A percentile compares a stretch with the other conserved stretches of the same genome.
phyloP scores from a whole-genome alignment of 2,888 invertebrate species.

The Dicyrtomina minuta region DNA sequence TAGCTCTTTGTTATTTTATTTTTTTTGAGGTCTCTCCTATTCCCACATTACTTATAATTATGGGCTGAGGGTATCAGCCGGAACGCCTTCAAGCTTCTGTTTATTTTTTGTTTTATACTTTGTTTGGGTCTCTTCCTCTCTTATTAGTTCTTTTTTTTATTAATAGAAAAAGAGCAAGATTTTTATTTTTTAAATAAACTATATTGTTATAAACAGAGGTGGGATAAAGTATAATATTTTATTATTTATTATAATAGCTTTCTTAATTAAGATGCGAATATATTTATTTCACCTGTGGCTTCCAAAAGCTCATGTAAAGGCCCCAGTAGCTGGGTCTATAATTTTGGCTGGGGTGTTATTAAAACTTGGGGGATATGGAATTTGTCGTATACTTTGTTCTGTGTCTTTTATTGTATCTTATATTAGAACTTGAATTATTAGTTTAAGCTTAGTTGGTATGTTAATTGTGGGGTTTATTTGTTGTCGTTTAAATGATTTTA shows the following conservation, averaged over 20 bases:
- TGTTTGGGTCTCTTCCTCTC: constrained; percentile 68
- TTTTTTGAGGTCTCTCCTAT: constrained; percentile 70
- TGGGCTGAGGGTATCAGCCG: constrained; percentile 69
- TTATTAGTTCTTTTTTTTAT: constrained; percentile 64
- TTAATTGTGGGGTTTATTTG: constrained; percentile 66
- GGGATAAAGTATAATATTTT: constrained; percentile 54
- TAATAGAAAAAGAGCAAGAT: too few species aligned
- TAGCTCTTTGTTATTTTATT: constrained; percentile 70
- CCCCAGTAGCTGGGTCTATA: constrained; percentile 71
- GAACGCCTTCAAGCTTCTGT: constrained; percentile 68
- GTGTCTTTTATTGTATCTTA: constrained; percentile 61
- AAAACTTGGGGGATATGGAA: constrained; percentile 74
- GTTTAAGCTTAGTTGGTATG: too few species aligned
- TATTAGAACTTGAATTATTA: constrained; percentile 62
- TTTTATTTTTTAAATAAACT: too few species aligned
- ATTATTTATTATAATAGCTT: constrained; percentile 62
- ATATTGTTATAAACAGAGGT: too few species aligned
- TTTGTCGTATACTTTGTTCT: too few species aligned
- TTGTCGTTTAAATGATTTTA: constrained; percentile 70
- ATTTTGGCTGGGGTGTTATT: constrained; percentile 72
- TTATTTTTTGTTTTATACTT: constrained; percentile 72
- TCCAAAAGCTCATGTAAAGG: constrained; percentile 75
- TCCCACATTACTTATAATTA: constrained; percentile 68
- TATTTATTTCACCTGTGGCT: constrained; percentile 71
- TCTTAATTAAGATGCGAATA: constrained; percentile 72